Evolutionary conservation across 2,888 invertebrate genomes (phyloP), one percentile per base, ranked within the genome.

Genomic region (Brassicogethes aeneus): DNA sequence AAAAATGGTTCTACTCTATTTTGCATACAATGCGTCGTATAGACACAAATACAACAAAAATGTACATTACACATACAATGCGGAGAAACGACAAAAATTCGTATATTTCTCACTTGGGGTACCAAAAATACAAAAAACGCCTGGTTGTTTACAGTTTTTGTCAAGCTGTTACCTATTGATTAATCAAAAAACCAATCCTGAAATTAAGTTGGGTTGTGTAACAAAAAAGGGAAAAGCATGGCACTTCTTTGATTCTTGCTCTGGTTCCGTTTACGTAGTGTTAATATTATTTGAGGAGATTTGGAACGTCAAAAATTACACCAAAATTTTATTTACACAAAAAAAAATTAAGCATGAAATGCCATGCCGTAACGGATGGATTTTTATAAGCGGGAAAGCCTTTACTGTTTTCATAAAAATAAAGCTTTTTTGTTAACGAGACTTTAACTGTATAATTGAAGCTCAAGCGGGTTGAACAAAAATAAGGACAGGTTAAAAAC

Each of bases 341-440:
- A 34, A 40, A 35, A 40, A 44, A 44, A 42, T 16, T 36, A 42
- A 42, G 64, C 65, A 66, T 64, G 67, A 67, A 68, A 66, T 59
- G 68, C 68, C 68, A 67, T 66, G 64, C 68, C 68, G 64, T 65
- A n/a, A n/a, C n/a, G n/a, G n/a, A 56, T 23, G 10, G 10, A 23
- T 23, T 23, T 23, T 23, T 23, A 10, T n/a, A n/a, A n/a, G n/a
- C n/a, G n/a, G n/a, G n/a, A n/a, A n/a, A n/a, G n/a, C n/a, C n/a
- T n/a, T n/a, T n/a, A n/a, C n/a, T n/a, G n/a, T n/a, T n/a, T n/a
- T n/a, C n/a, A n/a, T n/a, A n/a, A n/a, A n/a, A n/a, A n/a, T n/a
- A n/a, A n/a, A n/a, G n/a, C n/a, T n/a, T n/a, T n/a, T n/a, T n/a
- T n/a, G n/a, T n/a, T n/a, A n/a, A n/a, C n/a, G n/a, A n/a, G n/a